Evolutionary conservation across 2,797 vertebrate genomes (phyloP), one percentile per base, ranked within the genome.

Genomic region (Brachymystax lenok): DNA sequence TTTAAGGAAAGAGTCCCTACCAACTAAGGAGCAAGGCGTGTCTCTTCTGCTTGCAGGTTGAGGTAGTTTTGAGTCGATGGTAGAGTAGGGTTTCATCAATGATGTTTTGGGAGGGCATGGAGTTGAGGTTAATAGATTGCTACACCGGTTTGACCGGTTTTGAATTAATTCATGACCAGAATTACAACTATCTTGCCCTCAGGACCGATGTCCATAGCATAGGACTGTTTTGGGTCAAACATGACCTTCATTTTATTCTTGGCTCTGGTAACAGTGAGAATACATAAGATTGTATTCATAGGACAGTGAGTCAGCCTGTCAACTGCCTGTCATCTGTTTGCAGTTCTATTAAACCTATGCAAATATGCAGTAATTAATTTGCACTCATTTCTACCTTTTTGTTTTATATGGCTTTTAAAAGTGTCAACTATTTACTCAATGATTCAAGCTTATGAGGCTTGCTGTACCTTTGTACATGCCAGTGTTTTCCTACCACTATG

Each of bases 141-240:
- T 80, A 64, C 59, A 89, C 93, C 84, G 88, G 93, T 92, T 88
- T 82, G 86, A 76, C 88, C 59, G 77, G 89, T 92, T 91, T 84
- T 3, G 6, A 52, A 21, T 12, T 19, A 46, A 78, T 76, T 46
- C 61, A 70, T 30, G 75, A 30, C 28, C 52, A n/a, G 35, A 66
- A 68, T 63, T 52, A 76, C 71, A 46, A 64, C 54, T 59, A 28
- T 54, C 50, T 27, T 14, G 56, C 51, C 72, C 67, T 70, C 50
- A 30, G 12, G 16, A 35, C 19, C 59, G 14, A 21, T 33, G 4
- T 1, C n/a, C 2, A 16, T 21, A 59, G 30, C 28, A 46, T 3
- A 46, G 40, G 40, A 10, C 10, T 46, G 40, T 46, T 46, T 46
- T 46, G 40, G 10, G 10, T 46, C 2, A 10, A 13, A 12, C 10